Base-by-base conservation (phyloP, 2,888 invertebrate genomes). In the Heliconius ethilla region DNA sequence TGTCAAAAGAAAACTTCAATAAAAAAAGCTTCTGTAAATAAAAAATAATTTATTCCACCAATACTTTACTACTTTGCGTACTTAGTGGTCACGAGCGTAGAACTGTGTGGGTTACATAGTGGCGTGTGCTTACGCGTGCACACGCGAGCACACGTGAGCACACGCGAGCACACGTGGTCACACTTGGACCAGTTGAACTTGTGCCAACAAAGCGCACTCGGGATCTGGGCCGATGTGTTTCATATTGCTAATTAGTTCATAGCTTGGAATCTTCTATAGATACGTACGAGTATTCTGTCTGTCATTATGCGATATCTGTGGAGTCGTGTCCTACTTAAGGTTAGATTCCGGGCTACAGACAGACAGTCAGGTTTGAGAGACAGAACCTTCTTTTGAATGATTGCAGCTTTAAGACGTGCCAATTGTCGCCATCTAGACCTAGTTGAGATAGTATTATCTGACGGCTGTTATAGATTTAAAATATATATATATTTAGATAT, bases 151-250 rank as follows among this genome's bases (percentile, higher is more conserved):
- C 73, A 75, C 65, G 73, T 76, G n/a, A 59, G 25, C 72, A 59
- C 33, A 59, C 59, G 72, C 59, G 51, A 18, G 51, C 51, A 45
- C 73, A 77, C 67, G 73, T 78, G n/a, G 33, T n/a, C 72, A 59
- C 72, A 33, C 72, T 33, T 72, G 72, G 69, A 33, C 33, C 59
- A 59, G 63, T 37, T 80, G 80, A 78, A 78, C 70, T 70, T 72
- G 69, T 79, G 82, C 79, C 83, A 80, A 81, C 75, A 81, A 78
- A 75, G 75, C 76, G 75, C 72, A n/a, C 70, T 70, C 74, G 69
- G 76, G 73, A 80, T 79, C 70, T 70, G 74, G 81, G 75, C 78
- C 79, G 78, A 81, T 82, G 72, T 76, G 65, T 76, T 78, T 79
- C 75, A 65, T 76, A 79, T 76, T 73, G 73, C 55, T 73, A 76